Evolutionary conservation across 2,113 vertebrate genomes (phyloP).

Genomic region (Cavia porcellus): DNA sequence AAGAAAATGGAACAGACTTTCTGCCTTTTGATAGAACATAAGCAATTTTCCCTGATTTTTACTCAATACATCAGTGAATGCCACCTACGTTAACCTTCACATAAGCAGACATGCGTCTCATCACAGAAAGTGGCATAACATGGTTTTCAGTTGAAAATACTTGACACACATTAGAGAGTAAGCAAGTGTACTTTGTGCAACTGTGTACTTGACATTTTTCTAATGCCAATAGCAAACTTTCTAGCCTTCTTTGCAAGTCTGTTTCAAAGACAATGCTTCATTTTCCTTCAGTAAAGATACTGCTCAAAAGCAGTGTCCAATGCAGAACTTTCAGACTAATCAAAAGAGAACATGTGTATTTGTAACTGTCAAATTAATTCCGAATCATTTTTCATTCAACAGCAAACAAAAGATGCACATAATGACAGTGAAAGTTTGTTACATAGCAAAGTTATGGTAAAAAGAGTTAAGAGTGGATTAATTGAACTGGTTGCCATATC

Average conservation of each 20-base stretch:
- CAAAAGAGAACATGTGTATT: constrained; percentile 69
- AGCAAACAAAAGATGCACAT: constrained; percentile 58
- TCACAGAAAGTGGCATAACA: neutral
- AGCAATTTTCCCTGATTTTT: neutral
- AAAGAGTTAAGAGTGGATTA: constrained; percentile 50
- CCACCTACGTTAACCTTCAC: neutral
- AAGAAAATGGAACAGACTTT: neutral
- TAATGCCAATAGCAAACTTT: constrained; percentile 1
- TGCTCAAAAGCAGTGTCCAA: constrained; percentile 63
- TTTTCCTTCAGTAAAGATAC: constrained; percentile 54
- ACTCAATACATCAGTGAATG: neutral
- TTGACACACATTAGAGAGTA: neutral
- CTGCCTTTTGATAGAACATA: neutral
- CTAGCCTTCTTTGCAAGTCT: neutral
- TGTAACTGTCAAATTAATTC: constrained; percentile 78
- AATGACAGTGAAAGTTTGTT: constrained; percentile 45
- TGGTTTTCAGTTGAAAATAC: neutral
- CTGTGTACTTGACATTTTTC: neutral
- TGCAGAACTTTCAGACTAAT: constrained; percentile 62
- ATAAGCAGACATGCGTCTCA: neutral
- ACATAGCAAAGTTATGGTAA: constrained; percentile 26
- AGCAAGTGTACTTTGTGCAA: neutral
- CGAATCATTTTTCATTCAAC: constrained; percentile 75
- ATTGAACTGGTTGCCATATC: constrained; percentile 26
- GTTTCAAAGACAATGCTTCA: constrained; percentile 60